Base-by-base conservation (phyloP, 2,797 vertebrate species). In the Acridotheres tristis region DNA sequence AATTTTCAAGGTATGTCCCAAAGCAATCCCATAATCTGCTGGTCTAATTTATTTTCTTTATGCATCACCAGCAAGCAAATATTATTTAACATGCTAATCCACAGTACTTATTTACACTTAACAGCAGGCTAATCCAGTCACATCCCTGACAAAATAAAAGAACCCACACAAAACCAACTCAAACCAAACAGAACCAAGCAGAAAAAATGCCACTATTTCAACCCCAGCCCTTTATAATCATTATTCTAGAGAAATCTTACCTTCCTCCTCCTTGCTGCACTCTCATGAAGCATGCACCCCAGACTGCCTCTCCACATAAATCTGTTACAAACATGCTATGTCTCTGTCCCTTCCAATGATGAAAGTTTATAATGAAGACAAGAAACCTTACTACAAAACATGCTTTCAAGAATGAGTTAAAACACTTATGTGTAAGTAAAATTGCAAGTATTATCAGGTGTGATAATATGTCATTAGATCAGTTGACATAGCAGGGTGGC, bases 71-170 rank as follows among this genome's bases (percentile, higher is more conserved):
- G 61, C 9, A 90, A 88, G 57, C 57, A 89, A 92, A 83, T 38
- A 79, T 40, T 61, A 88, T 74, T 91, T 77, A 89, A 43, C 68
- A 76, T 32, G 42, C 57, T 68, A 94, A 96, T 89, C 78, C 63
- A 73, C 11, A 20, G 71, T 42, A 73, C 25, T 89, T 89, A 79
- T 66, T 94, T 89, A 90, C 67, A 85, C 45, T 89, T 93, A 89
- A 59, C 53, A 89, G 40, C 48, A 81, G 34, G 43, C 22, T 91
- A 45, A 75, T 75, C 27, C 47, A 90, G 36, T 84, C 62, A 75
- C 9, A 72, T 23, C 55, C 19, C n/a, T 10, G n/a, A 61, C 12
- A 58, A 79, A 66, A n/a, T 40, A 87, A 45, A 36, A 30, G 6
- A 65, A 32, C 7, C 4, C 32, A 38, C 6, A 11, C 3, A 66